These are phyloP conservation scores for Atractosteus spatula DNA, from an alignment of 2,113 vertebrate species.

Conservation along the genomic window DNA sequence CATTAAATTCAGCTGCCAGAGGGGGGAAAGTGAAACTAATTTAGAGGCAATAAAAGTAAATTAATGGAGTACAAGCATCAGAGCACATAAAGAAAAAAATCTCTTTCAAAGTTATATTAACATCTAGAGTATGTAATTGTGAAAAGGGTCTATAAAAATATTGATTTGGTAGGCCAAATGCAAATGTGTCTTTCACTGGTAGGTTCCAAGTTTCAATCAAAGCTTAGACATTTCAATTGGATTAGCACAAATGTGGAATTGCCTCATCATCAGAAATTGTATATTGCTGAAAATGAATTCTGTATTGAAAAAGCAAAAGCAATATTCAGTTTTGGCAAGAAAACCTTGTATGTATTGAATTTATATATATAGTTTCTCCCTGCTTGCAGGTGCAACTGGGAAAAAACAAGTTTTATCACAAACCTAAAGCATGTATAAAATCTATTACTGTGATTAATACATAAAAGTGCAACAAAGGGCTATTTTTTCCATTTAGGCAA, in stretches of 20 bases:
- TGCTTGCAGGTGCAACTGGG: too few species aligned
- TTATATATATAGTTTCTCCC: too few species aligned
- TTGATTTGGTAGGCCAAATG: constrained; percentile 64
- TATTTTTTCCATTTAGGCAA: too few species aligned
- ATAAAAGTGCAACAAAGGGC: too few species aligned
- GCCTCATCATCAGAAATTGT: constrained; percentile 33
- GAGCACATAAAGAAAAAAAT: constrained; percentile 70
- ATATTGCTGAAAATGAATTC: constrained; percentile 20
- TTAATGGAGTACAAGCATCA: constrained; percentile 68
- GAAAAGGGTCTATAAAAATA: constrained; percentile 64
- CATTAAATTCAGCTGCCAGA: constrained; percentile 57
- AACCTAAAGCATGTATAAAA: too few species aligned
- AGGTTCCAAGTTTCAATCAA: constrained; percentile 50
- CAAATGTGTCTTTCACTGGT: constrained; percentile 52
- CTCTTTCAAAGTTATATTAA: constrained; percentile 69
- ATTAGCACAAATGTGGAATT: constrained; percentile 26
- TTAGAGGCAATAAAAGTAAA: constrained; percentile 74
- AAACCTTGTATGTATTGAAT: not conserved
- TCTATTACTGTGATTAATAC: too few species aligned
- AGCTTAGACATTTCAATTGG: constrained; percentile 38
- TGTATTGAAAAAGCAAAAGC: constrained; percentile 29
- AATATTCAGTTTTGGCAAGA: not conserved
- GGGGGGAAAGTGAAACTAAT: constrained; percentile 68
- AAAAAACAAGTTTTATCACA: too few species aligned
- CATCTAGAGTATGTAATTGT: constrained; percentile 62